Evolutionary conservation across 1,140 invertebrate species (phyloP).

Genomic region (Zophobas morio): DNA sequence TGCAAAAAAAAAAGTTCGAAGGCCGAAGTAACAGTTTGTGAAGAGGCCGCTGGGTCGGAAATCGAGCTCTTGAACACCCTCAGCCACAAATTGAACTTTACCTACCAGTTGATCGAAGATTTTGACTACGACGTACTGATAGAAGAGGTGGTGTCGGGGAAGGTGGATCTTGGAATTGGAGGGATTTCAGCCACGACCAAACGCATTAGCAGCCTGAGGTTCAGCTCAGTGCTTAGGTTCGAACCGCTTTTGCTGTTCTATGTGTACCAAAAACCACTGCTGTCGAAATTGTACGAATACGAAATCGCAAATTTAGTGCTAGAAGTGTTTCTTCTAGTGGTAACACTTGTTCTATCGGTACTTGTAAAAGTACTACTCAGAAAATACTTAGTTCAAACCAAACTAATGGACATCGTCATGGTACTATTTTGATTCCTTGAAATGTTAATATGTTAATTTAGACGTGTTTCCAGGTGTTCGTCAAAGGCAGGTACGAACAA

Average conservation of each 20-base stretch:
- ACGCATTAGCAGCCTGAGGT: not conserved
- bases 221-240: not conserved
- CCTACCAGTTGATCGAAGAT: not conserved
- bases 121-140: not conserved
- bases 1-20: not conserved
- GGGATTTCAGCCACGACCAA: not conserved
- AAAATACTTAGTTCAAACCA: too few species aligned
- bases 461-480: not conserved
- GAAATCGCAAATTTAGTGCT: not conserved
- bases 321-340: not conserved
- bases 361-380: not conserved
- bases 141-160: not conserved
- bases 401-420: too few species aligned
- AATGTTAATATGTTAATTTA: too few species aligned
- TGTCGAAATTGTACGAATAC: not conserved
- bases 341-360: not conserved
- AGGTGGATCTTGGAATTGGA: not conserved
- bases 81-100: not conserved
- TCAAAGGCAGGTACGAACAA: not conserved
- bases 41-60: not conserved
- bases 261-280: not conserved
- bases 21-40: not conserved
- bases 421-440: too few species aligned
- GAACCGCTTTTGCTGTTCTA: not conserved
- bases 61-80: not conserved